Conservation (phyloP, 92 coral and sea anemone genomes). For the Hydrozoanthus gracilis region DNA sequence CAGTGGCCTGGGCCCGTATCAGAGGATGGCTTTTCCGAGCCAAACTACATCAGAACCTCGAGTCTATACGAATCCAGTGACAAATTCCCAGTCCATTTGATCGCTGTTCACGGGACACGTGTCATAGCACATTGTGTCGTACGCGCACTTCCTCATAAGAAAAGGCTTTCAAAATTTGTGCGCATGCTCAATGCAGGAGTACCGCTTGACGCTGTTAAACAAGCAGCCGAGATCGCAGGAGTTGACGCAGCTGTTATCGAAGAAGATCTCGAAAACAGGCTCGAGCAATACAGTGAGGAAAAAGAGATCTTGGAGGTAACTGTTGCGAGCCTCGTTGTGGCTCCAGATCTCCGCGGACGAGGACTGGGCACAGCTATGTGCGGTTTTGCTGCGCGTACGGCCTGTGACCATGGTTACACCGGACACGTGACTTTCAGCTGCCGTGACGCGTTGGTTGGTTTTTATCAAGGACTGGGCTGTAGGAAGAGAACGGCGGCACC, state of each 20-base stretch:
- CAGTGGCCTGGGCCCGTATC: constrained; percentile 71
- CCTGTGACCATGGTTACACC: constrained; percentile 45
- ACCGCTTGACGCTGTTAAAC: constrained; percentile 56
- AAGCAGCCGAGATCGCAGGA: constrained; percentile 60
- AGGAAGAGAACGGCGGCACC: constrained; percentile 34
- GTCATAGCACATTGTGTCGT: constrained; percentile 64
- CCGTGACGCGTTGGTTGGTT: constrained; percentile 42
- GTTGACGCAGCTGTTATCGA: constrained; percentile 53
- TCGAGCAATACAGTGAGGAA: neutral
- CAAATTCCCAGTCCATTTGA: constrained; percentile 67
- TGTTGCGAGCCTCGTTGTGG: constrained; percentile 66
- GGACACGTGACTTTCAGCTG: constrained; percentile 56
- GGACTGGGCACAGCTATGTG: constrained; percentile 77
- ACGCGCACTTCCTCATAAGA: constrained; percentile 6
- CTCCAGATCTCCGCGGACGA: constrained; percentile 66
- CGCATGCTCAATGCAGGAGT: constrained; percentile 70
- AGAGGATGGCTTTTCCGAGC: constrained; percentile 54
- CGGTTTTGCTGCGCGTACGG: constrained; percentile 54
- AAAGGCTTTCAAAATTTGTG: constrained; percentile 28
- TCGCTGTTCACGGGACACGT: constrained; percentile 49
- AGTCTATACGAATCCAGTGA: constrained; percentile 64
- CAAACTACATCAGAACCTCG: constrained; percentile 55
- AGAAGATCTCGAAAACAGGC: neutral
- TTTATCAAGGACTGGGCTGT: constrained; percentile 63
- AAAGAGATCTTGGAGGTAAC: constrained; percentile 17